phyloP scores from a whole-genome alignment of 2,113 vertebrate species.

The Murina feae region DNA sequence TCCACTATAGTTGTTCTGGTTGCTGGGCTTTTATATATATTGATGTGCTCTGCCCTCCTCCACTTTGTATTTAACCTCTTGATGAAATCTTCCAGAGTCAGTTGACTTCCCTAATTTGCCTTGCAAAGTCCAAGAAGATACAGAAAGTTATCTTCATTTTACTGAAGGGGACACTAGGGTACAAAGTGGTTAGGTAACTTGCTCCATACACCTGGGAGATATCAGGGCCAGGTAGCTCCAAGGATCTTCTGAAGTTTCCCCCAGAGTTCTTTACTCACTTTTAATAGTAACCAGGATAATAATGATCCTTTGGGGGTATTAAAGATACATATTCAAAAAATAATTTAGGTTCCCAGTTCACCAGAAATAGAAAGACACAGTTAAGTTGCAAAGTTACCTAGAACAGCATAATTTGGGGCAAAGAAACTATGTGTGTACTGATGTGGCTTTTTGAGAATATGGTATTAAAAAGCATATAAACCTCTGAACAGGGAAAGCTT shows the following conservation, averaged over 20 bases:
- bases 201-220: not conserved
- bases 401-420: not conserved
- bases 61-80: not conserved
- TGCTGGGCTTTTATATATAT: no score
- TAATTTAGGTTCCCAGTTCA: not conserved
- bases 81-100: not conserved
- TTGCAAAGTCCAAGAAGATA: not conserved
- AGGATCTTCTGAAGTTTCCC: not conserved
- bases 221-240: no score
- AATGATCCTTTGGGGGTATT: not conserved
- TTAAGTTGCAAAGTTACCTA: not conserved
- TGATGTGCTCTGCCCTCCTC: not conserved
- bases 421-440: not conserved
- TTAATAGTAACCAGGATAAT: not conserved
- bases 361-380: not conserved
- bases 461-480: accelerated
- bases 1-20: no score
- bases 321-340: not conserved
- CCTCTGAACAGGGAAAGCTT: not conserved
- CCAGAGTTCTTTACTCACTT: not conserved
- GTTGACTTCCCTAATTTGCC: not conserved
- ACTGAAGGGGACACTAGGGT: not conserved
- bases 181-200: not conserved
- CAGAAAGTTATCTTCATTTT: not conserved
- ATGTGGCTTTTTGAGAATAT: not conserved